These are phyloP conservation scores for Gouania willdenowi DNA, from an alignment of 2,797 vertebrate genomes.

Conservation along the genomic window DNA sequence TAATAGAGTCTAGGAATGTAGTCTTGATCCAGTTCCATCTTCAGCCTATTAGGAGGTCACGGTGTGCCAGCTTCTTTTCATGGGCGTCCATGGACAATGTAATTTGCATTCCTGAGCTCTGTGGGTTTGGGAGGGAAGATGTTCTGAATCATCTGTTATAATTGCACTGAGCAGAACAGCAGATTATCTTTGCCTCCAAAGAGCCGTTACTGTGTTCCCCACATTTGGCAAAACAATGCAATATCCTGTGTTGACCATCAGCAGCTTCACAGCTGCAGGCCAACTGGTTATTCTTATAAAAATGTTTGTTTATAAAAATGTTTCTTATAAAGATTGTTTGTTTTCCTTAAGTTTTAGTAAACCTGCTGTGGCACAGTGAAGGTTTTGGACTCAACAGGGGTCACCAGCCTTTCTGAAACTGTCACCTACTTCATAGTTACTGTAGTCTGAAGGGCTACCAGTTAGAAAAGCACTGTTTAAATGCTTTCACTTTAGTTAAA, in stretches of 20 bases:
- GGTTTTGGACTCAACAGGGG: too few relatives aligned
- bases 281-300: conserved; percentile 29
- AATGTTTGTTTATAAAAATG: too few relatives aligned
- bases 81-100: conserved; percentile 61
- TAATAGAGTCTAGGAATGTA: conserved; percentile 64
- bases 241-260: conserved; percentile 9
- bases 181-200: conserved; percentile 36
- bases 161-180: conserved; percentile 58
- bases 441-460: too few relatives aligned
- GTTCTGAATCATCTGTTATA: conserved; percentile 59
- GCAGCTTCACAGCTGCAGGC: conserved; percentile 19
- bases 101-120: conserved; percentile 68
- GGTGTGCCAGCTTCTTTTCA: conserved; percentile 67
- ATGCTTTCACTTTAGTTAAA: too few relatives aligned
- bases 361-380: too few relatives aligned
- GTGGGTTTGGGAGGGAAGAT: conserved; percentile 40
- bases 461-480: too few relatives aligned
- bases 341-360: too few relatives aligned
- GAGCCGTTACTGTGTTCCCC: conserved; percentile 26
- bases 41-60: conserved; percentile 62
- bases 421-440: too few relatives aligned
- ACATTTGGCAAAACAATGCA: conserved; percentile 38
- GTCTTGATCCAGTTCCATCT: conserved; percentile 63
- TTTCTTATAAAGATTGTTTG: too few relatives aligned
- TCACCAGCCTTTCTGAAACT: too few relatives aligned